Base-by-base conservation (phyloP, 2,113 vertebrate species). In the Laticauda laticaudata region DNA sequence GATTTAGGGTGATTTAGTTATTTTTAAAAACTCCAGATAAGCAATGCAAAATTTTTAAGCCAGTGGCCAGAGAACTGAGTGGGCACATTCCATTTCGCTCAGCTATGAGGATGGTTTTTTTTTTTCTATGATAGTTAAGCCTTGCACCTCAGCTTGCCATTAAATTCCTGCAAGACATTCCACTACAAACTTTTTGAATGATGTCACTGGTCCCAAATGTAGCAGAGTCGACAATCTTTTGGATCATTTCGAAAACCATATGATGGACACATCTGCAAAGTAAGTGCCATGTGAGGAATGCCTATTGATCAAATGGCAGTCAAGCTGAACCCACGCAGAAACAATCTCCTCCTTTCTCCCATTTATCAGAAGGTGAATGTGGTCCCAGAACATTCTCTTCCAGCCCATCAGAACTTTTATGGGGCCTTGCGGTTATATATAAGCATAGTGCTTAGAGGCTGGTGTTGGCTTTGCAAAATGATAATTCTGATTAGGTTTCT, bases 1-100 rank as follows among this genome's bases (percentile, higher is more conserved):
- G 92, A 90, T 93, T 93, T 90, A 90, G 88, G 69, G 69, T 3
- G 88, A 86, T 75, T 90, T 90, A 15, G 48, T 86, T 93, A 88
- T 93, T 90, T 86, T 85, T 45, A 21, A 34, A 92, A 89, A 53
- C 88, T 18, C 39, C 43, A 57, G 61, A 48, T 7, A 75, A 90
- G 88, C 64, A 39, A 26, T 4, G 5, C n/a, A 56, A 51, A 3
- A 43, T 20, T 5, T 75, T 59, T 9, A n/a, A n/a, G 92, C 64
- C 1, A 43, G 53, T 39, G 24, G 56, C 57, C 1, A 1, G 57
- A 20, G 15, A 10, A 45, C 18, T 15, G 29, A 24, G 21, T 21
- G 55, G 14, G 4, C 56, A 18, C 24, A 10, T 9, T 20, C 23
- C 29, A 39, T 45, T 90, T 20, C 5, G 43, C 59, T 59, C 34